Evolutionary conservation across 2,888 invertebrate genomes (phyloP), one percentile per base, ranked within the genome.

Genomic region (Cryptosula pallasiana): DNA sequence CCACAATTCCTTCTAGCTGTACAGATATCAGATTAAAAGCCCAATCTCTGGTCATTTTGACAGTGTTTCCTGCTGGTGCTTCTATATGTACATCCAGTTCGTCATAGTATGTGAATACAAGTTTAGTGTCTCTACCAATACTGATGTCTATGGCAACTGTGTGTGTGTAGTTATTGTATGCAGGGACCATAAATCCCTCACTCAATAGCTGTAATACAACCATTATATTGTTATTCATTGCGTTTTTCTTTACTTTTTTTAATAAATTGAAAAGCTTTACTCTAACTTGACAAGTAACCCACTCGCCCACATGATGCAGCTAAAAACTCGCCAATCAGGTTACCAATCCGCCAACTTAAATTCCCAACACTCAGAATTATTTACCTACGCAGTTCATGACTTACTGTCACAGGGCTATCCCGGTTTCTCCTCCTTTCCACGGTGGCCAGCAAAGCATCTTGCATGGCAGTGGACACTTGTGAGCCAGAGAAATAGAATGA

Each of bases 401-500:
- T 63, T 32, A 63, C 63, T 29, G 63, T 63, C 9, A 63, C 63
- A 1, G 63, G 63, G n/a, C 32, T 63, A n/a, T 63, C 63, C 27
- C 16, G 20, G 63, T 63, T 63, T 32, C 63, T 63, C 9, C 63
- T 25, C 63, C 63, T 63, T 32, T 63, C 63, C 2, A 63, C 32
- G n/a, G 63, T 63, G 32, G 63, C 63, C 3, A 63, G 63, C 5
- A 63, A 32, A 5, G 63, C 63, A 27, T 63, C 63, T 63, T 63
- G 63, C 63, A 63, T 63, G 32, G 63, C 63, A 9, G 63, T 27
- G 9, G 63, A 63, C 13, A 63, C 63, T 27, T 13, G 27, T 27
- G 63, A 63, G 9, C 63, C 63, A 27, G 63, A 63, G 63, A 63
- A 63, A n/a, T 63, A 63, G 63, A 63, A 63, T 9, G 63, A 63